These are phyloP conservation scores for Ageneiosus marmoratus DNA, from an alignment of 2,113 vertebrate species.

Conservation along the genomic window DNA sequence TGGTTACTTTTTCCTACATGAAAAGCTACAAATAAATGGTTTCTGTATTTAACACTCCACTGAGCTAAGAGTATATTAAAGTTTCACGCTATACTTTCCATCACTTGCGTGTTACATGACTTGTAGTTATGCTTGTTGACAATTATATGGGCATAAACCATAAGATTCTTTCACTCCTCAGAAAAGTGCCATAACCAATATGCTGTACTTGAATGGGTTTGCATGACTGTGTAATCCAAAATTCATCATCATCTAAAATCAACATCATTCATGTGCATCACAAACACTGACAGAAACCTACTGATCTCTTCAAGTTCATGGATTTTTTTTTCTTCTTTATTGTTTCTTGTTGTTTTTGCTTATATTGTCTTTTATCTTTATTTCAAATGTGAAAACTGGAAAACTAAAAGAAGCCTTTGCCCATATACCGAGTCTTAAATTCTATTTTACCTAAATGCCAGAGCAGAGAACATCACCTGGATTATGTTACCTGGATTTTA, in stretches of 20 bases:
- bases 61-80: neutral
- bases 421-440: neutral
- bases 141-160: neutral
- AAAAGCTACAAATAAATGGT: neutral
- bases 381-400: neutral
- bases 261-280: neutral
- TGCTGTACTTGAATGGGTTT: neutral
- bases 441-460: neutral
- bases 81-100: neutral
- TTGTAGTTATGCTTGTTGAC: neutral
- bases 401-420: neutral
- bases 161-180: neutral
- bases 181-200: neutral
- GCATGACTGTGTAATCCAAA: neutral
- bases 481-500: neutral
- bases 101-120: neutral
- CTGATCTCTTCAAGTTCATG: neutral
- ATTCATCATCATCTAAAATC: neutral
- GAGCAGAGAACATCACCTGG: neutral
- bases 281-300: neutral
- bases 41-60: neutral
- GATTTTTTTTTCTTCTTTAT: neutral
- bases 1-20: neutral
- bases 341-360: neutral
- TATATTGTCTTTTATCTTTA: neutral